These are phyloP conservation scores for Aphelinus atriplicis DNA, from an alignment of 1,140 invertebrate genomes.

Conservation along the genomic window DNA sequence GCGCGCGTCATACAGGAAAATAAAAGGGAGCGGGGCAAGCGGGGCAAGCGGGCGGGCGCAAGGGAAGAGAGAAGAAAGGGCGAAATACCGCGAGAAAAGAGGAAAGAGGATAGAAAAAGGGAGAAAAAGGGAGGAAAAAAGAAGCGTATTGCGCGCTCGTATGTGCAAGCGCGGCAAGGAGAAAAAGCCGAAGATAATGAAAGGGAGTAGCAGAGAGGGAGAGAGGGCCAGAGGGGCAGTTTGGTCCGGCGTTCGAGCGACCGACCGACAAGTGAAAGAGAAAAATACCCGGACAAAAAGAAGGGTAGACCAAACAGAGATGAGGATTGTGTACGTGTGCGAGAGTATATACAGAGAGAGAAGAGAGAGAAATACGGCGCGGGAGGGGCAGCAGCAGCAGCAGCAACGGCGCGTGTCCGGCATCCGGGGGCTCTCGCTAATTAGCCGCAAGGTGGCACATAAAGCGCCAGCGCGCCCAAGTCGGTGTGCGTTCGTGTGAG, in stretches of 20 bases:
- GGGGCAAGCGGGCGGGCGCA: too few species aligned
- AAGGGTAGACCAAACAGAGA: conserved; percentile 26
- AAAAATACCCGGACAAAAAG: conserved; percentile 4
- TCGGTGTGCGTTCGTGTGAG: too few species aligned
- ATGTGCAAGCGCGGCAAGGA: background rate
- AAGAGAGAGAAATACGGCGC: conserved; percentile 23
- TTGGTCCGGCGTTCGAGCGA: background rate
- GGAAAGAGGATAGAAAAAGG: too few species aligned
- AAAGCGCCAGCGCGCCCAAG: conserved; percentile 47
- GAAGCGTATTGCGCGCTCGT: too few species aligned
- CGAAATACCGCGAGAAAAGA: too few species aligned
- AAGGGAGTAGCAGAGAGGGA: conserved; percentile 12
- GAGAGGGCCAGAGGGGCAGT: conserved; percentile 12
- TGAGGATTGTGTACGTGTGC: background rate
- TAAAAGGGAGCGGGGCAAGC: too few species aligned
- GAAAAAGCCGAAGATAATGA: conserved; percentile 12
- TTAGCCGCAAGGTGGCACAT: conserved; percentile 57
- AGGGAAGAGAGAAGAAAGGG: too few species aligned
- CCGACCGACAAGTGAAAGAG: conserved; percentile 15
- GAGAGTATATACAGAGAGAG: conserved; percentile 19
- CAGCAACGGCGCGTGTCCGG: conserved; percentile 47
- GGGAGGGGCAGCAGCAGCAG: background rate
- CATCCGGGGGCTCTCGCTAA: conserved; percentile 52
- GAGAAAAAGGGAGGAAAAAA: too few species aligned
- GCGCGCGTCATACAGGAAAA: too few species aligned